phyloP scores from a whole-genome alignment of 2,113 vertebrate genomes.

The Anser brachyrhynchus region DNA sequence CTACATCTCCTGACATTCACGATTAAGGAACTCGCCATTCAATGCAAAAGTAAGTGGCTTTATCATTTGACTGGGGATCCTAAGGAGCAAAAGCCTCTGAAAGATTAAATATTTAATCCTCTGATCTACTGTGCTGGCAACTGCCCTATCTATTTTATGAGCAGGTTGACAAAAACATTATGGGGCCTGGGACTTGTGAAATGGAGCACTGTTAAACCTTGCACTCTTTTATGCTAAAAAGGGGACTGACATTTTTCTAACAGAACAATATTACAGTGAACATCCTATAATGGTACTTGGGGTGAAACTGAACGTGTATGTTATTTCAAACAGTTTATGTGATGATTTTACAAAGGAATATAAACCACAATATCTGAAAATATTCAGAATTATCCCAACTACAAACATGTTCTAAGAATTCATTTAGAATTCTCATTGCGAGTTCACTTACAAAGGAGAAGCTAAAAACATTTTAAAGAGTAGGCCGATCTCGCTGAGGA shows the following conservation, averaged over 20 bases:
- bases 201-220: background rate
- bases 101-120: slow-evolving; percentile 66
- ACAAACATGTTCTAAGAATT: background rate
- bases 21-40: slow-evolving; percentile 12
- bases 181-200: background rate
- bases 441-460: background rate
- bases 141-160: slow-evolving; percentile 29
- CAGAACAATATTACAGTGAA: background rate
- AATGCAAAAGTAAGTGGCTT: slow-evolving; percentile 30
- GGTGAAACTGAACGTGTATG: rapidly evolving
- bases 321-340: background rate
- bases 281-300: background rate
- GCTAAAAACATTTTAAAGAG: background rate
- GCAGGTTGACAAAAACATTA: slow-evolving; percentile 32
- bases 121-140: slow-evolving; percentile 14
- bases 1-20: slow-evolving; percentile 26
- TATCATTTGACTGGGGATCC: slow-evolving; percentile 30
- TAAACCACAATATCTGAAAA: background rate
- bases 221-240: background rate
- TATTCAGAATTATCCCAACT: background rate
- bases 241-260: background rate
- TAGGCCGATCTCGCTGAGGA: no score
- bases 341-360: background rate
- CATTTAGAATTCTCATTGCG: background rate
- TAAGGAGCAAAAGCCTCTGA: slow-evolving; percentile 31